Evolutionary conservation across 2,888 invertebrate species (phyloP), one percentile per base, ranked within the genome.

Genomic region (Tigriopus californicus): DNA sequence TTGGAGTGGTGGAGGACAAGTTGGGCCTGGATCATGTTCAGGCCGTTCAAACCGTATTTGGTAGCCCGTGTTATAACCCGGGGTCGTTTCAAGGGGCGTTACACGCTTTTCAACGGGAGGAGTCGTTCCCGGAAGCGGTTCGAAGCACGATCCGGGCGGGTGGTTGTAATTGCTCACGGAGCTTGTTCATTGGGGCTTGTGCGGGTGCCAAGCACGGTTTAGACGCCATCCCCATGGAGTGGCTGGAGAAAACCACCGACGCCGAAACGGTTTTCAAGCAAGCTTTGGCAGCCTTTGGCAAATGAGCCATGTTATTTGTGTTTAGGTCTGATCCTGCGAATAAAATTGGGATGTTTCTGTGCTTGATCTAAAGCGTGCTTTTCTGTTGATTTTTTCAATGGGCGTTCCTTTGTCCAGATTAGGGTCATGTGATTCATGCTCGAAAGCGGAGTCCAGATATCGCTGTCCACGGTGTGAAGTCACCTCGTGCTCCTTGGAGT

Each of bases 241-340:
- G 51, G 51, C 5, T 51, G n/a, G 51, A 51, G 51, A 51, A 20
- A 51, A 51, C 51, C 24, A 51, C 51, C 20, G n/a, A 51, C 24
- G 51, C 51, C 3, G 51, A 51, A 20, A n/a, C 20, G n/a, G 22
- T 51, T 15, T 13, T 51, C 24, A 22, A 51, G 15, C 5, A 15
- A 22, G 51, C 51, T 22, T 10, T 51, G 5, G 20, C 33, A 5
- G 33, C 33, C 3, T 33, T 33, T 8, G 33, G 33, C 33, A 33
- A 33, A 33, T 33, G 8, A 33, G 33, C 4, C 33, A 33, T 33
- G 33, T 33, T 33, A 5, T 33, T 33, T 8, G 4, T 33, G 8
- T n/a, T n/a, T n/a, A n/a, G n/a, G n/a, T n/a, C n/a, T n/a, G n/a
- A n/a, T n/a, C n/a, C n/a, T n/a, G n/a, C n/a, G n/a, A n/a, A n/a